phyloP scores from a whole-genome alignment of 2,797 vertebrate genomes.

The Lacerta viridis region DNA sequence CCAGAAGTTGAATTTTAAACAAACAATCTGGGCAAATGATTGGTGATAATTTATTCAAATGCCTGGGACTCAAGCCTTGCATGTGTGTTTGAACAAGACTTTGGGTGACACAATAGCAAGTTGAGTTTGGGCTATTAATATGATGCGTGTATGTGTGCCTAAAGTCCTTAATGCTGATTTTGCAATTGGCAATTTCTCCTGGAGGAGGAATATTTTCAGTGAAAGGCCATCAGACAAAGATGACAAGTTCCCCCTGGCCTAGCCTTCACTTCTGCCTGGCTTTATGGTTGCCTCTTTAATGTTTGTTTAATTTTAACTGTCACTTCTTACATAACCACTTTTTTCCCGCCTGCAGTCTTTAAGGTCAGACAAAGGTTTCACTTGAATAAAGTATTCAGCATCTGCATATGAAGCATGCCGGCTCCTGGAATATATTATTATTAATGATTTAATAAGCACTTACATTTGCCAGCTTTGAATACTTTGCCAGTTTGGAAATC shows the following conservation, averaged over 20 bases:
- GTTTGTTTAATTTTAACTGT: conserved; percentile 42
- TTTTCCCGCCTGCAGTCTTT: conserved; percentile 23
- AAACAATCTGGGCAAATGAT: neutral
- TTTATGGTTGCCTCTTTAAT: neutral
- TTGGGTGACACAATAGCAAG: conserved; percentile 17
- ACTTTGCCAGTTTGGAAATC: neutral
- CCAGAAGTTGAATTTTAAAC: conserved; percentile 16
- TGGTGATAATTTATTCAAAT: neutral
- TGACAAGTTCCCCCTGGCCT: accelerated
- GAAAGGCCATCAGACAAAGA: neutral
- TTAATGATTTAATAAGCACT: neutral
- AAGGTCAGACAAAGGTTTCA: conserved; percentile 45
- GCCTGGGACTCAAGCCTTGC: conserved; percentile 6
- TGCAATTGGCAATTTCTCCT: neutral
- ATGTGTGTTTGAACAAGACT: conserved; percentile 16
- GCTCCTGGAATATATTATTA: neutral
- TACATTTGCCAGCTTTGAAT: neutral
- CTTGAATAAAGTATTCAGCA: conserved; percentile 20
- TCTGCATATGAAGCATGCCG: neutral
- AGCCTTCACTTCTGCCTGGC: neutral
- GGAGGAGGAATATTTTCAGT: neutral
- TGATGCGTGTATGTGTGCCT: neutral
- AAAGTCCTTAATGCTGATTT: neutral
- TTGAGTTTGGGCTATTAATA: neutral
- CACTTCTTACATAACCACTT: conserved; percentile 29